These are phyloP conservation scores for Caenorhabditis inopinata DNA, from an alignment of 1,140 invertebrate species.

Conservation along the genomic window DNA sequence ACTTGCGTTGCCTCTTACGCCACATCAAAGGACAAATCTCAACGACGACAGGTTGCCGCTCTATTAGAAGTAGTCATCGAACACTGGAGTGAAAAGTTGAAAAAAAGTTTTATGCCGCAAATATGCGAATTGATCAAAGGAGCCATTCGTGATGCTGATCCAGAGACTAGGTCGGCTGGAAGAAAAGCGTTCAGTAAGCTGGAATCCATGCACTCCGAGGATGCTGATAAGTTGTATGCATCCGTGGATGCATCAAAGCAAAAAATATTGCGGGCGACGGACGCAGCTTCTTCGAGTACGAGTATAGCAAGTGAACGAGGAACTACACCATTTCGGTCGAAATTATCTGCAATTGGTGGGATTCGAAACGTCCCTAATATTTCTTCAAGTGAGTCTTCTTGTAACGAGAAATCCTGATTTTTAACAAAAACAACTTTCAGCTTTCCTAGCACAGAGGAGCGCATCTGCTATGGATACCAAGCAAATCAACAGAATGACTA, in stretches of 20 bases:
- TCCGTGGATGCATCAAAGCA: neutral
- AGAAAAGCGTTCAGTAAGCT: neutral
- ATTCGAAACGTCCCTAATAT: slow-evolving; percentile 1
- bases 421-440: no score
- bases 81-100: neutral
- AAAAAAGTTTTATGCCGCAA: neutral
- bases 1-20: neutral
- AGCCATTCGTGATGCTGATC: neutral
- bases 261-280: neutral
- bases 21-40: slow-evolving; percentile 12
- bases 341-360: neutral
- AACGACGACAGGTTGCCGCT: neutral
- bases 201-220: neutral
- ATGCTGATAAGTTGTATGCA: neutral
- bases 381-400: neutral
- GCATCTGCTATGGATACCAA: slow-evolving; percentile 3
- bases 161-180: neutral
- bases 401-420: no score
- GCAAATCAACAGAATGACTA: neutral
- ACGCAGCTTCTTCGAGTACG: neutral
- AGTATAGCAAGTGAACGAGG: neutral
- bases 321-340: neutral
- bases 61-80: neutral
- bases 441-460: neutral
- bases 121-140: neutral